A percentile compares a stretch with the other conserved stretches of the same genome.
Conservation (phyloP, 2,888 invertebrate species). For the Meteorus cinctellus region DNA sequence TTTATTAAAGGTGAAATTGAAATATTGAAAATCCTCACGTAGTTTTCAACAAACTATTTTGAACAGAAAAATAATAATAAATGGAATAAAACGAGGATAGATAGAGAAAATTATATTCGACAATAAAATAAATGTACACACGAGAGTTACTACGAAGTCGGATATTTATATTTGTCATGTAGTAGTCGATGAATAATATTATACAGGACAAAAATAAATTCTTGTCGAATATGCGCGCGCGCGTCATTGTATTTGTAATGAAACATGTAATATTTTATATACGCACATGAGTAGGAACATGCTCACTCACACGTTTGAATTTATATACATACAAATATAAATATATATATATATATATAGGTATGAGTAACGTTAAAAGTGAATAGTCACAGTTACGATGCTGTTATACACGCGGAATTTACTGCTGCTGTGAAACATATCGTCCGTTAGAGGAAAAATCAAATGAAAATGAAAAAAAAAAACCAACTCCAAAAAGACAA, state of each 20-base stretch:
- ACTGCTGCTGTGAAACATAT: conserved; percentile 16
- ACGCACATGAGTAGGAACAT: conserved; percentile 7
- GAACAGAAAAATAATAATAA: too few species aligned
- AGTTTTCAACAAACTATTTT: too few species aligned
- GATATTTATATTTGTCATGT: background rate
- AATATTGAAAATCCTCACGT: too few species aligned
- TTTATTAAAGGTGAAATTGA: too few species aligned
- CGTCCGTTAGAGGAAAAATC: background rate
- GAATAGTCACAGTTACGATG: conserved; percentile 21
- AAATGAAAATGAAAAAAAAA: background rate
- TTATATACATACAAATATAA: background rate
- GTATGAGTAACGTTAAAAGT: conserved; percentile 16
- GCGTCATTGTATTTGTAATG: conserved; percentile 4
- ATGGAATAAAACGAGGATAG: too few species aligned
- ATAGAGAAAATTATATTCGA: background rate
- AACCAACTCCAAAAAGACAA: background rate
- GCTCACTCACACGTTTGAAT: background rate
- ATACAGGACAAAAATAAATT: background rate
- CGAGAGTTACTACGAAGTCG: background rate
- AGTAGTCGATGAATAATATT: background rate
- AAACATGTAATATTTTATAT: background rate
- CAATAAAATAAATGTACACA: background rate
- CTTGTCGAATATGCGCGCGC: background rate
- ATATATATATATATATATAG: background rate
- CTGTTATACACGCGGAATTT: conserved; percentile 9